A percentile compares a stretch with the other conserved stretches of the same genome.
These are phyloP conservation scores for Panagrolaimus sp. DNA, from an alignment of 1,140 invertebrate species.

Conservation along the genomic window DNA sequence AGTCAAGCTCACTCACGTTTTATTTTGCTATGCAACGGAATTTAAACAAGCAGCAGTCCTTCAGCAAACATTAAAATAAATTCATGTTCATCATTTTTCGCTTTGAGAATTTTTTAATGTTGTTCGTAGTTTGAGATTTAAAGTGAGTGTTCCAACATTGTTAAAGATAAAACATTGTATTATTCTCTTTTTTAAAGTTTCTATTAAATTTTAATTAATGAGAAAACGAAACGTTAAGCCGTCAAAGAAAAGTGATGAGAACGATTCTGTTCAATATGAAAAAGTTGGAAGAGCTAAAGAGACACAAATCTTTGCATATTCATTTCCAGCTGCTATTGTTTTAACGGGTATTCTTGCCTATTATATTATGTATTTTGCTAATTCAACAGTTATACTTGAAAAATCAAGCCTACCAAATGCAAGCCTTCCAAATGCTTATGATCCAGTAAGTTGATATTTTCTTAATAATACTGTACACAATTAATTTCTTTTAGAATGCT, in stretches of 20 bases:
- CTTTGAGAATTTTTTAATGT: too few species aligned
- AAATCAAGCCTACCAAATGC: slow-evolving; percentile 24
- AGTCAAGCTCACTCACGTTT: too few species aligned
- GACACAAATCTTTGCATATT: not conserved
- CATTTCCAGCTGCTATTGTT: not conserved
- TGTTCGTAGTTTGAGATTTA: too few species aligned
- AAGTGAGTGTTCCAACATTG: too few species aligned
- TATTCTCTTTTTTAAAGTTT: too few species aligned
- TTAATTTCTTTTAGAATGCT: slow-evolving; percentile 31
- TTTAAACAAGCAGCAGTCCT: too few species aligned
- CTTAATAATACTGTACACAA: not conserved
- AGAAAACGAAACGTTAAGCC: not conserved
- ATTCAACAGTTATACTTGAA: not conserved
- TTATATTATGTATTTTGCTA: not conserved
- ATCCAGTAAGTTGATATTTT: slow-evolving; percentile 20
- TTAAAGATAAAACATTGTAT: too few species aligned
- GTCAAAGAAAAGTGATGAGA: not conserved
- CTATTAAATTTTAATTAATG: too few species aligned
- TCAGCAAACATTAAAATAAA: too few species aligned
- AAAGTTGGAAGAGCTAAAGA: not conserved
- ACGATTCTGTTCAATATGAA: not conserved
- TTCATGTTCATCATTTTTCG: too few species aligned
- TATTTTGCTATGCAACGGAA: too few species aligned
- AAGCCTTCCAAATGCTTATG: slow-evolving; percentile 19
- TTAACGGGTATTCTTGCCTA: not conserved